Evolutionary conservation across 2,888 invertebrate species (phyloP).

Genomic region (Helobdella robusta): DNA sequence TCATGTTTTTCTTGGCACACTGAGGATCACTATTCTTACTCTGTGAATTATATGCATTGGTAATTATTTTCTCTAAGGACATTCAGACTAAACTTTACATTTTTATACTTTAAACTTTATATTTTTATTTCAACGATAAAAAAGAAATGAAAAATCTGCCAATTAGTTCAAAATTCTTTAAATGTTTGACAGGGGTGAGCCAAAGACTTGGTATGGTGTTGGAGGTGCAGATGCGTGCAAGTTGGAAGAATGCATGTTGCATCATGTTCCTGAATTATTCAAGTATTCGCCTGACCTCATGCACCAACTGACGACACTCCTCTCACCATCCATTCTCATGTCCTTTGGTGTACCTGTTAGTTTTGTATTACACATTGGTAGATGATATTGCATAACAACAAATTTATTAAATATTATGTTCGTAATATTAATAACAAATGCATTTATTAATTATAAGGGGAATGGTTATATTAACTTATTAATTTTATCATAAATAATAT

Average conservation of each 20-base stretch:
- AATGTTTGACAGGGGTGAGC: slow-evolving; percentile 64
- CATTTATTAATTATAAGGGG: background rate
- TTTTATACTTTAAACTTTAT: too few relatives aligned
- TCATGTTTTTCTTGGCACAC: slow-evolving; percentile 99
- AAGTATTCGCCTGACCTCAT: slow-evolving; percentile 87
- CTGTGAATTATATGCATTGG: slow-evolving; percentile 98
- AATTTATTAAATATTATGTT: background rate
- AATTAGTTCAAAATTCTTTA: background rate
- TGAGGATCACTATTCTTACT: slow-evolving; percentile 99
- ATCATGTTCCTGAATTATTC: slow-evolving; percentile 89
- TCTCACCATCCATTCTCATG: slow-evolving; percentile 92
- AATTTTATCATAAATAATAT: too few relatives aligned
- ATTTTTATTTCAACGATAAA: background rate
- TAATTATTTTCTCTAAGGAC: slow-evolving; percentile 34
- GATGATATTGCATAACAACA: background rate
- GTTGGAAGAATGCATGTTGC: slow-evolving; percentile 88
- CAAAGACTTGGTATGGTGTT: slow-evolving; percentile 96
- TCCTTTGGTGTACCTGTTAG: slow-evolving; percentile 59
- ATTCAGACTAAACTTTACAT: too few relatives aligned
- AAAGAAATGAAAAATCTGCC: background rate
- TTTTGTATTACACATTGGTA: too few relatives aligned
- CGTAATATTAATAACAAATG: background rate
- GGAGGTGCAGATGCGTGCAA: slow-evolving; percentile 81
- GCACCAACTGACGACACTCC: slow-evolving; percentile 89
- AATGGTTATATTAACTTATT: too few relatives aligned